Evolutionary conservation across 1,140 invertebrate species (phyloP).

Genomic region (Drosophila ananassae): DNA sequence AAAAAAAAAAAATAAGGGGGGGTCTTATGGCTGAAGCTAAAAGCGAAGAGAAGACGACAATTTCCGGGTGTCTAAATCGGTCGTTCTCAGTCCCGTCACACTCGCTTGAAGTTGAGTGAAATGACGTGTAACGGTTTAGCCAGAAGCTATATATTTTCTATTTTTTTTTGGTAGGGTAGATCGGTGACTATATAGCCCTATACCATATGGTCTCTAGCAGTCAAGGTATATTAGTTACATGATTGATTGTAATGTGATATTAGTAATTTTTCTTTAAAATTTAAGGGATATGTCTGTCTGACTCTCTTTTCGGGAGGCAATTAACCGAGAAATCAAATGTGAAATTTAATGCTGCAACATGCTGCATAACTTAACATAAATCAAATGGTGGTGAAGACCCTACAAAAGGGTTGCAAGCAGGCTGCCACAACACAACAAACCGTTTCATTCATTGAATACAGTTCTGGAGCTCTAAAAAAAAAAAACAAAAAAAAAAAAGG

Average conservation of each 20-base stretch:
- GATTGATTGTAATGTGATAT: not conserved
- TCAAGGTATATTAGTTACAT: not conserved
- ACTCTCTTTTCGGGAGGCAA: constrained; percentile 35
- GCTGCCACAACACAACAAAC: constrained; percentile 27
- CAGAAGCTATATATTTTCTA: constrained; percentile 5
- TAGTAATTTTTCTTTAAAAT: not conserved
- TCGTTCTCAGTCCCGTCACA: constrained; percentile 47
- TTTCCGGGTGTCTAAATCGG: constrained; percentile 77
- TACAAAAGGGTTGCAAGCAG: constrained; percentile 37
- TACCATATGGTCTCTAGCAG: constrained; percentile 1
- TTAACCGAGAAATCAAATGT: constrained; percentile 60
- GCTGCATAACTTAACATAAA: constrained; percentile 68
- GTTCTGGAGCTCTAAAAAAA: constrained; percentile 17
- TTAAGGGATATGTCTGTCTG: not conserved
- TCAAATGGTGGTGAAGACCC: constrained; percentile 40
- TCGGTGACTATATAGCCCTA: not conserved
- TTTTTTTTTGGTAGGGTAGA: constrained; percentile 9
- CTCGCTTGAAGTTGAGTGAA: constrained; percentile 57
- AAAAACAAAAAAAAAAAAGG: constrained; percentile 1
- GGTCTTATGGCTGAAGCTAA: constrained; percentile 24
- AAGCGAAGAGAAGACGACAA: constrained; percentile 56
- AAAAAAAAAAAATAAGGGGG: constrained; percentile 23
- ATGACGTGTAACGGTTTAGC: constrained; percentile 50
- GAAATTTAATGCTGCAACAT: constrained; percentile 46
- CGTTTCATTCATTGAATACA: constrained; percentile 72